Evolutionary conservation across 1,140 invertebrate genomes (phyloP), one percentile per base, ranked within the genome.

Genomic region (Chymomyza costata): DNA sequence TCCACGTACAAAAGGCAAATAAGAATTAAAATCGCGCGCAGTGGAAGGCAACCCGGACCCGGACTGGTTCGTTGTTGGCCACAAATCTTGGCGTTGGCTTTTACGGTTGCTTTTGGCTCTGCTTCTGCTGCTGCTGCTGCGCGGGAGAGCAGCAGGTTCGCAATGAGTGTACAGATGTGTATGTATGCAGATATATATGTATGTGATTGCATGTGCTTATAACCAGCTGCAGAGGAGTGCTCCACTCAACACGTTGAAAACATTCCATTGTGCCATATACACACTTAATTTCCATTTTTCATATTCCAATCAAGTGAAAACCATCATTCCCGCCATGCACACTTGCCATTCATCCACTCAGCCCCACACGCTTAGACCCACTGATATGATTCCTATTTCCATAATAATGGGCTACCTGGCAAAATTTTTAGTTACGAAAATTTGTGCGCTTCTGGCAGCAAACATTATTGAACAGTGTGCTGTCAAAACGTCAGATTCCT

Each of bases 271-370:
- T 81, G 71, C 76, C 58, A 81, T 69, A 81, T 81, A 81, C 76
- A 81, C 76, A 81, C 76, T 82, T 76, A 62, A 78, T 65, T 80
- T 80, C 73, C 73, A 80, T 81, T 81, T 80, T 80, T 80, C 74
- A 81, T 80, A 65, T 80, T 80, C 73, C 73, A 80, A 80, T 48
- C 59, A 52, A 53, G 45, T 48, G 50, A 63, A 62, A 64, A 50
- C 37, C 44, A 39, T 31, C 32, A n/a, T n/a, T n/a, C 28, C 16
- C 32, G 47, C 31, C 50, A 35, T 21, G 13, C 19, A 28, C n/a
- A n/a, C n/a, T 3, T 25, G 16, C 31, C 11, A 31, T 19, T 17
- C 45, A 63, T 32, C 44, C 48, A 43, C 50, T 69, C 52, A 48
- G 10, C 61, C 47, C 6, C 40, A 46, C 10, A 28, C 25, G 25